Evolutionary conservation across 2,888 invertebrate species (phyloP).

Genomic region (Himalopsyche japonica): DNA sequence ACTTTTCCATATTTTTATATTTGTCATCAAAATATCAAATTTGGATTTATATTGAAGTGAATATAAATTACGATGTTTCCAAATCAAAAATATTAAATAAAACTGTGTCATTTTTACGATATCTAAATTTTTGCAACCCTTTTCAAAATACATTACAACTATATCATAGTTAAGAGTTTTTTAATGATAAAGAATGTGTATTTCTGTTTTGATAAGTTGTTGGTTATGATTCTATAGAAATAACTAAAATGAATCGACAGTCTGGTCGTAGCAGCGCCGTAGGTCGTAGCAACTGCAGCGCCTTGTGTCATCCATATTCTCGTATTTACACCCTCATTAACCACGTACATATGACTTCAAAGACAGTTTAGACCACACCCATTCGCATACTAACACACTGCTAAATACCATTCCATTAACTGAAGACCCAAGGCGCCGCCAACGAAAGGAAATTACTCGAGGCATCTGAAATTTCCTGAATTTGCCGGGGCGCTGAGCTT

Average conservation of each 20-base stretch:
- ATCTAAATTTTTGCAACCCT: no score
- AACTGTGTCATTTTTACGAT: no score
- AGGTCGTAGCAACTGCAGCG: not conserved
- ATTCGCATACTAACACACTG: not conserved
- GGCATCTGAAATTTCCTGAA: conserved; percentile 30
- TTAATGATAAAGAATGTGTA: no score
- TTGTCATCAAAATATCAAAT: no score
- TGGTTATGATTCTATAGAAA: no score
- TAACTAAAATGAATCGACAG: not conserved
- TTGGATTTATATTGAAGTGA: no score
- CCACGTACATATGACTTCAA: conserved; percentile 5
- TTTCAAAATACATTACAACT: no score
- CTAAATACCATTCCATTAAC: conserved; percentile 9
- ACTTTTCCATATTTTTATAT: no score
- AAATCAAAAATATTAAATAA: no score
- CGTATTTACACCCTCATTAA: conserved; percentile 11
- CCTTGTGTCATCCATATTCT: not conserved
- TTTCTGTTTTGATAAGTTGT: no score
- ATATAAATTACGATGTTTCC: no score
- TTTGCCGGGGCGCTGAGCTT: not conserved
- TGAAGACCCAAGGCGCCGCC: conserved; percentile 2
- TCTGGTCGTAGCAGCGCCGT: not conserved
- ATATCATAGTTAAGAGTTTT: no score
- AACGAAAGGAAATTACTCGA: conserved; percentile 31
- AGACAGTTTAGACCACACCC: conserved; percentile 5